Conservation (phyloP, 2,113 vertebrate species). For the Gnathochromis pfefferi region DNA sequence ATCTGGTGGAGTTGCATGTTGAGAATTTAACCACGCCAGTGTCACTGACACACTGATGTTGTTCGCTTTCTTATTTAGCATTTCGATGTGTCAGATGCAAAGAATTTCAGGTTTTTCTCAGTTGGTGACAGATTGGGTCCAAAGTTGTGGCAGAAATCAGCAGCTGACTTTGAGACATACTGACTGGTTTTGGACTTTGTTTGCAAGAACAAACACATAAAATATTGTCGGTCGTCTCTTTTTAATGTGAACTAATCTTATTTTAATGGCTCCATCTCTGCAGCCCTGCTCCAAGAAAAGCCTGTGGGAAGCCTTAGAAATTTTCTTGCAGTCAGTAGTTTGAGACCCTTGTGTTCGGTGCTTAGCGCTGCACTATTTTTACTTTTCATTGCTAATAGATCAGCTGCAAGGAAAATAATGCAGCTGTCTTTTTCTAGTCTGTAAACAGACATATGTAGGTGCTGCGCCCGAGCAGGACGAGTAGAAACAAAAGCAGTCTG, state of each 20-base stretch:
- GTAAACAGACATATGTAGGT: neutral
- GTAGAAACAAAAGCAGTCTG: neutral
- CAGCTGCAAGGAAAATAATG: neutral
- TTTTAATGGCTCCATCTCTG: neutral
- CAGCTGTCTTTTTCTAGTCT: neutral
- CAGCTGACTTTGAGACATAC: fast-evolving
- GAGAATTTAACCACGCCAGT: neutral
- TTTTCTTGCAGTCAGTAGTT: neutral
- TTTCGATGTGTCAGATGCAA: fast-evolving
- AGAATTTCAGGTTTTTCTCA: neutral
- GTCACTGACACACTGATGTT: neutral
- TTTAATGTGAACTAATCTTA: neutral
- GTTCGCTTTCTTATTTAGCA: neutral
- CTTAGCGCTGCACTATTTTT: neutral
- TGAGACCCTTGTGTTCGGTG: neutral
- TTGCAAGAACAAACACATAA: neutral
- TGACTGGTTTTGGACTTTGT: neutral
- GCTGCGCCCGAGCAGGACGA: neutral
- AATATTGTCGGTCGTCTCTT: neutral
- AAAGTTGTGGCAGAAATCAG: neutral
- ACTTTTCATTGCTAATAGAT: neutral
- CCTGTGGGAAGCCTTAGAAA: neutral
- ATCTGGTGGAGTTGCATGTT: neutral
- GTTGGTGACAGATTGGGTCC: neutral
- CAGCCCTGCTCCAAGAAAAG: neutral